Conservation (phyloP, 2,113 vertebrate species). For the Oncorhynchus gorbuscha region DNA sequence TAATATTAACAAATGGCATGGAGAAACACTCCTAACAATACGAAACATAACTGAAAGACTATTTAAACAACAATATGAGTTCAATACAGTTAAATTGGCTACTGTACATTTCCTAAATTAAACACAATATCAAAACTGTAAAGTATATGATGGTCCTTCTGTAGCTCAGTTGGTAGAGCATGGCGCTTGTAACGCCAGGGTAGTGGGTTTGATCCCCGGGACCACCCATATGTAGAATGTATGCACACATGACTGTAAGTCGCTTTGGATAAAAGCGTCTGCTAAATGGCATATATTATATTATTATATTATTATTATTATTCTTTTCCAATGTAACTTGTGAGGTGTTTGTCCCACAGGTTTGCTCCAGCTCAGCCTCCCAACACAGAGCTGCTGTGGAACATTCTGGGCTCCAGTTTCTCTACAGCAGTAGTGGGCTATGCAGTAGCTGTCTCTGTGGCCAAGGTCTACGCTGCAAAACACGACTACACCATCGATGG, state of each 20-base stretch:
- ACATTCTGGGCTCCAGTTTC: conserved; percentile 79
- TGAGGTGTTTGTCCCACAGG: conserved; percentile 56
- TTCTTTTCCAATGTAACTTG: not conserved
- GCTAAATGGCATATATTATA: too few relatives aligned
- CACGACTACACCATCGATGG: conserved; percentile 82
- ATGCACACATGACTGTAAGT: too few relatives aligned
- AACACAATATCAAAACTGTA: too few relatives aligned
- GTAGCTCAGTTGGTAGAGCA: too few relatives aligned
- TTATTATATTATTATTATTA: too few relatives aligned
- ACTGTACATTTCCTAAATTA: too few relatives aligned
- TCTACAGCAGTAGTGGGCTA: conserved; percentile 86
- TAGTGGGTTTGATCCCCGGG: too few relatives aligned
- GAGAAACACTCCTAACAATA: not conserved
- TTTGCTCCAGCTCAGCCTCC: conserved; percentile 79
- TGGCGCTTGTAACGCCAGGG: too few relatives aligned
- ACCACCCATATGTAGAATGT: too few relatives aligned
- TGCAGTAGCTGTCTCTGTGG: conserved; percentile 84
- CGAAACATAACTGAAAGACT: not conserved
- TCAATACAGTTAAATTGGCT: too few relatives aligned
- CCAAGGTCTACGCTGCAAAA: conserved; percentile 85
- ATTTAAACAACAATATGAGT: not conserved
- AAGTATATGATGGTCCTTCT: too few relatives aligned
- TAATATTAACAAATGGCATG: not conserved
- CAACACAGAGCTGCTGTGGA: conserved; percentile 70
- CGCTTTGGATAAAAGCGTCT: too few relatives aligned